Evolutionary conservation across 2,888 invertebrate genomes (phyloP).

Genomic region (Exephanes ischioxanthus): DNA sequence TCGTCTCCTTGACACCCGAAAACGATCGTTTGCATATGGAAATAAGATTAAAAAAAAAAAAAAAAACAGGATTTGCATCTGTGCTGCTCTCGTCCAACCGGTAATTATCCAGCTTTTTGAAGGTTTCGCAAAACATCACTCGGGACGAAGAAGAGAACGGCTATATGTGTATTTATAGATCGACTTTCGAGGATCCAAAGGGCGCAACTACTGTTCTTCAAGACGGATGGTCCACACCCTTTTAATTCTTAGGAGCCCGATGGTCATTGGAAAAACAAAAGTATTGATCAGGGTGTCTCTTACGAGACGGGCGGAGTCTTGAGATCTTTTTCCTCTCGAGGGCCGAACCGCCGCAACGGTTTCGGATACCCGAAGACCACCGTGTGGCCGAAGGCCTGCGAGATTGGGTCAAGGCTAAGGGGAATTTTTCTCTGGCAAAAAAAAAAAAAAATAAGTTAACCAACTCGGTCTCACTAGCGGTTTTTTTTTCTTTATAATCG

Average conservation of each 20-base stretch:
- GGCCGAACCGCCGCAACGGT: not conserved
- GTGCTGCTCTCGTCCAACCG: not conserved
- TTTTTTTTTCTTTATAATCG: not conserved
- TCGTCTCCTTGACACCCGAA: not conserved
- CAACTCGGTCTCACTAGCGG: not conserved
- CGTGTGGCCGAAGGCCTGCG: constrained; percentile 11
- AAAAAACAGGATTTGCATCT: not conserved
- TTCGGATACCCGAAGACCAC: constrained; percentile 5
- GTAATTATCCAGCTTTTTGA: constrained; percentile 1
- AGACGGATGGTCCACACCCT: too few relatives aligned
- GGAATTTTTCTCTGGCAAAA: constrained; percentile 2
- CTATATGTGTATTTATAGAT: not conserved
- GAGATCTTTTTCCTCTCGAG: constrained; percentile 9
- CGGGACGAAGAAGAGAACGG: not conserved
- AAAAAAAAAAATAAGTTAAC: not conserved
- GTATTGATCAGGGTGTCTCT: not conserved
- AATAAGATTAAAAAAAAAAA: not conserved
- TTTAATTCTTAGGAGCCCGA: not conserved
- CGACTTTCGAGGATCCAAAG: too few relatives aligned
- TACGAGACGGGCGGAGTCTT: constrained; percentile 10
- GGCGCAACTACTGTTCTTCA: too few relatives aligned
- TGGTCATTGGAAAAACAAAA: constrained; percentile 14
- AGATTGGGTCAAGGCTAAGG: constrained; percentile 65
- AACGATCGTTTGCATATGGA: not conserved
- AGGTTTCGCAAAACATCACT: not conserved